These are phyloP conservation scores for Eciton burchellii DNA, from an alignment of 1,140 invertebrate genomes.

Conservation along the genomic window DNA sequence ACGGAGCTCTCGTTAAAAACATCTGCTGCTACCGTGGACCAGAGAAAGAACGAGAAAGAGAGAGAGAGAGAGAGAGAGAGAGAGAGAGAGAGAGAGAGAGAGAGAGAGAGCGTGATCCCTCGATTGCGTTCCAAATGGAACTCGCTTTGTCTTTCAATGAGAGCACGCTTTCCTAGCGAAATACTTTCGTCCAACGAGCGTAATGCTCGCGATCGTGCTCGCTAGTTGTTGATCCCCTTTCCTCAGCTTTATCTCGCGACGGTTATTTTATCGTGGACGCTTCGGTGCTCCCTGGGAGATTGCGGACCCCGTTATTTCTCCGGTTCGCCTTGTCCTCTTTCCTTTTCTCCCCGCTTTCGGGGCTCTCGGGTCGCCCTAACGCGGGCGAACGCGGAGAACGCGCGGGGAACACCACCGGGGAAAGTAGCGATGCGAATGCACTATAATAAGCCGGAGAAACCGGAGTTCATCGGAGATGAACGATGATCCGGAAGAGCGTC, in stretches of 20 bases:
- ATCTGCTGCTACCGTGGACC: constrained; percentile 72
- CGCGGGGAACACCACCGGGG: too few relatives aligned
- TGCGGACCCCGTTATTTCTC: background rate
- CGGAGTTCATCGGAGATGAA: too few relatives aligned
- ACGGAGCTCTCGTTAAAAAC: constrained; percentile 74
- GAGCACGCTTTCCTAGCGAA: constrained; percentile 10
- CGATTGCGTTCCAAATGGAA: constrained; percentile 7
- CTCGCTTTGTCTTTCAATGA: constrained; percentile 45
- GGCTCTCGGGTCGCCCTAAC: too few relatives aligned
- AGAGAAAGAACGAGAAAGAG: constrained; percentile 43
- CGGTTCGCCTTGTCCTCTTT: too few relatives aligned
- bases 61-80: constrained; percentile 22
- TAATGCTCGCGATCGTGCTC: background rate
- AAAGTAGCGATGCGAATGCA: too few relatives aligned
- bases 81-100: constrained; percentile 33
- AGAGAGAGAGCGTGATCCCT: constrained; percentile 11
- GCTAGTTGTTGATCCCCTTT: background rate
- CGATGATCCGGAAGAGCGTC: too few relatives aligned
- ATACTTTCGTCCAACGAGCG: constrained; percentile 26
- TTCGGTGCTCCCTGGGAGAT: background rate
- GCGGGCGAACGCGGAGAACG: too few relatives aligned
- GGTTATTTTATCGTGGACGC: background rate
- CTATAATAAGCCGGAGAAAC: too few relatives aligned
- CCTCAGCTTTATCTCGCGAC: background rate
- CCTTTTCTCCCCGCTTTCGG: too few relatives aligned